These are phyloP conservation scores for Noctua janthina DNA, from an alignment of 2,888 invertebrate species.

Conservation along the genomic window DNA sequence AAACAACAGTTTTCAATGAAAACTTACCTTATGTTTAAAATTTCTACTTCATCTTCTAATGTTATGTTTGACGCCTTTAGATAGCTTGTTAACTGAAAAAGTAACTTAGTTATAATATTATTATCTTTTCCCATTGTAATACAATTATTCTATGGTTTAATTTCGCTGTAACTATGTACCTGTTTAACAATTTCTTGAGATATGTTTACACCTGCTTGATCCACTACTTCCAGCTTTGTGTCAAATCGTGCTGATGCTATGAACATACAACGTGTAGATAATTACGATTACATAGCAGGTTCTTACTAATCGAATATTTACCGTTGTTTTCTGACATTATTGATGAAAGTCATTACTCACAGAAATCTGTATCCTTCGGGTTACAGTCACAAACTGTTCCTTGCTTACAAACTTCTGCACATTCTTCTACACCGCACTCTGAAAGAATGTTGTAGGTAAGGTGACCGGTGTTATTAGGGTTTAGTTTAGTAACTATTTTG, in stretches of 20 bases:
- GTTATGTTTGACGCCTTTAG: constrained; percentile 92
- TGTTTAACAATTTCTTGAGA: constrained; percentile 84
- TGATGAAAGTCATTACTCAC: constrained; percentile 73
- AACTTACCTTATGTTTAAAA: constrained; percentile 93
- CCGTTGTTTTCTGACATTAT: too few relatives aligned
- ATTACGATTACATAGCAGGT: constrained; percentile 55
- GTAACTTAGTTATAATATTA: not conserved
- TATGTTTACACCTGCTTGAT: constrained; percentile 85
- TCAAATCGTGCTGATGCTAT: constrained; percentile 91
- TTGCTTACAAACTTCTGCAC: constrained; percentile 81
- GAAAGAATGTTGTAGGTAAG: not conserved
- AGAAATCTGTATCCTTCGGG: constrained; percentile 81
- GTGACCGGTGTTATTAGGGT: not conserved
- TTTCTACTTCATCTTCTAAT: constrained; percentile 91
- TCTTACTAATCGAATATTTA: not conserved
- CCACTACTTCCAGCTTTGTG: constrained; percentile 89
- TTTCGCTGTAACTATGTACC: constrained; percentile 66
- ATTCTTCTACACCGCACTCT: constrained; percentile 87
- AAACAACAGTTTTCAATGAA: not conserved
- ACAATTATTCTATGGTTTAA: not conserved
- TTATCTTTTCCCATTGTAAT: not conserved
- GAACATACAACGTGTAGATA: constrained; percentile 43
- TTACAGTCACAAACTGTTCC: constrained; percentile 82
- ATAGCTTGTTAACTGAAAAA: constrained; percentile 91
- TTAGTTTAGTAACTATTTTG: not conserved